Percentiles rank a stretch among this genome's conserved stretches.
These are phyloP conservation scores for Grapholita molesta DNA, from an alignment of 1,140 invertebrate species.

Conservation along the genomic window DNA sequence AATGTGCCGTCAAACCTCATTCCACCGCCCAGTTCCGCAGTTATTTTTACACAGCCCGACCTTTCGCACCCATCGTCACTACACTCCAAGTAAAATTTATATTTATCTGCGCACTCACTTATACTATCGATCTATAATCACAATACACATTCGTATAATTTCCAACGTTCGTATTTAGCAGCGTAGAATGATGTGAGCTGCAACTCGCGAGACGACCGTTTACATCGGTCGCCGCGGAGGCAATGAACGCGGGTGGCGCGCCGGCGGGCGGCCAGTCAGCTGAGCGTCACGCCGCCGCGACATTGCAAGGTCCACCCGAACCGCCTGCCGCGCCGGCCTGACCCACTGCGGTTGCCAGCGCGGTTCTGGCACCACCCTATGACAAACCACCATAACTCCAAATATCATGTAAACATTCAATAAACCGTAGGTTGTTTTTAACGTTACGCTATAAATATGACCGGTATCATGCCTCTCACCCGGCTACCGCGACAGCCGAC, in stretches of 20 bases:
- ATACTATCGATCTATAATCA: slow-evolving; percentile 26
- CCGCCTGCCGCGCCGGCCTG: slow-evolving; percentile 66
- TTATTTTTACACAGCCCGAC: slow-evolving; percentile 77
- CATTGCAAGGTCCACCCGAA: slow-evolving; percentile 78
- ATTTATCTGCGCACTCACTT: slow-evolving; percentile 57
- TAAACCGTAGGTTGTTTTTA: background rate
- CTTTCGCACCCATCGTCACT: slow-evolving; percentile 75
- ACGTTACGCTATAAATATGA: background rate
- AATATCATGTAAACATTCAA: background rate
- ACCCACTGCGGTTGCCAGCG: slow-evolving; percentile 50
- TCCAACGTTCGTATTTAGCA: slow-evolving; percentile 26
- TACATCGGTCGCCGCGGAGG: slow-evolving; percentile 60
- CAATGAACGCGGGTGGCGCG: slow-evolving; percentile 65
- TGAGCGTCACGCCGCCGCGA: slow-evolving; percentile 75
- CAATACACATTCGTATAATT: slow-evolving; percentile 22
- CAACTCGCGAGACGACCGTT: slow-evolving; percentile 52
- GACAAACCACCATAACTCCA: slow-evolving; percentile 10
- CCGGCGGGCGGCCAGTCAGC: slow-evolving; percentile 62
- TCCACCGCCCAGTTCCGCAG: slow-evolving; percentile 76
- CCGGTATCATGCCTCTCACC: background rate
- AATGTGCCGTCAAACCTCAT: slow-evolving; percentile 76
- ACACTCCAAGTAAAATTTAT: slow-evolving; percentile 62
- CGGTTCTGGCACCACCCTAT: slow-evolving; percentile 22
- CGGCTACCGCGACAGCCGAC: slow-evolving; percentile 23
- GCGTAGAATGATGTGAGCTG: slow-evolving; percentile 18